Percentiles rank a stretch among this genome's conserved stretches.
phyloP scores from a whole-genome alignment of 2,797 vertebrate genomes.

The Hirundo rustica region DNA sequence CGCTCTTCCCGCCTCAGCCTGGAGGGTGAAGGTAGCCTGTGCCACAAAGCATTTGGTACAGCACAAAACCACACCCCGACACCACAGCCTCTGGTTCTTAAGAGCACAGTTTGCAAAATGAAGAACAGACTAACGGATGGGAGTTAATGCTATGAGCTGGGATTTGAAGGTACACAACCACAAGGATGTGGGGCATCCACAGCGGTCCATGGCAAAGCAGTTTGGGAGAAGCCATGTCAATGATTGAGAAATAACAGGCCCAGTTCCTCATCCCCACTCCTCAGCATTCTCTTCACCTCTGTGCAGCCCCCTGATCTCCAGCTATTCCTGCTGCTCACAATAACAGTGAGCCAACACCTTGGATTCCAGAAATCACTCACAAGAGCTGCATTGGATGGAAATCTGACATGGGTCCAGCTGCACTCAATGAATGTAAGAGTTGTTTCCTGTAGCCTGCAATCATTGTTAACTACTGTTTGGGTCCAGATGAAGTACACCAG shows the following conservation, averaged over 20 bases:
- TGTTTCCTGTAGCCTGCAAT: background rate
- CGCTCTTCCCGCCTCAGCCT: fast-evolving
- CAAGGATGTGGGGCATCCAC: background rate
- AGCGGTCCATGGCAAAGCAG: background rate
- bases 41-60: fast-evolving
- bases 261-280: background rate
- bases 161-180: background rate
- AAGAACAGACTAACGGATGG: background rate
- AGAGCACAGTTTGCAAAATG: background rate
- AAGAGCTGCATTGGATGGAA: background rate
- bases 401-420: background rate
- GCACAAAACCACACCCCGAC: background rate
- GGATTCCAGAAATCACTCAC: background rate
- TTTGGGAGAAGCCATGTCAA: background rate
- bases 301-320: background rate
- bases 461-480: background rate
- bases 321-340: background rate
- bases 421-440: background rate
- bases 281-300: background rate
- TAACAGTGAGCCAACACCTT: background rate
- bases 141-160: background rate
- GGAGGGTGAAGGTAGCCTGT: fast-evolving
- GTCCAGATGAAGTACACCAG: background rate
- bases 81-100: background rate
- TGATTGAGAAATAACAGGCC: background rate